Percentiles rank a stretch among this genome's conserved stretches.
These are phyloP conservation scores for Aspidiotus rigidus DNA, from an alignment of 2,888 invertebrate species.

Conservation along the genomic window DNA sequence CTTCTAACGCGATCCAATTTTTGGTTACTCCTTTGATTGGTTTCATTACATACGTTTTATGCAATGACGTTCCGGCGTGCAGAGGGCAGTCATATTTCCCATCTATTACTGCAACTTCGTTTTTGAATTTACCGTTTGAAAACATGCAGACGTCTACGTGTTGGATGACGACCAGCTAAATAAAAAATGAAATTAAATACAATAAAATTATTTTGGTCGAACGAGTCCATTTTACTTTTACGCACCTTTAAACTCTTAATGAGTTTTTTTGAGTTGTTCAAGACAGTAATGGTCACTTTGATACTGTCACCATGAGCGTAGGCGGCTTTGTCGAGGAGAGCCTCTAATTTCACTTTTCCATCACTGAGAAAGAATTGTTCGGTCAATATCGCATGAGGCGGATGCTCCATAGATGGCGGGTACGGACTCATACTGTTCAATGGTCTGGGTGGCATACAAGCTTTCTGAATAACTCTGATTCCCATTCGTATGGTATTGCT, in stretches of 20 bases:
- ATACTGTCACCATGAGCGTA: slow-evolving; percentile 77
- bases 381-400: slow-evolving; percentile 62
- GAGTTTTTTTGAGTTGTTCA: slow-evolving; percentile 74
- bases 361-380: slow-evolving; percentile 80
- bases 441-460: slow-evolving; percentile 41
- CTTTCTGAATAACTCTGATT: slow-evolving; percentile 67
- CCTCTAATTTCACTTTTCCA: slow-evolving; percentile 64
- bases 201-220: too few relatives aligned
- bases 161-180: slow-evolving; percentile 71
- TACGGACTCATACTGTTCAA: slow-evolving; percentile 23
- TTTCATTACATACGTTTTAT: slow-evolving; percentile 56
- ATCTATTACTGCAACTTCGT: slow-evolving; percentile 65
- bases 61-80: slow-evolving; percentile 51
- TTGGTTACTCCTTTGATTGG: slow-evolving; percentile 72
- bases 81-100: slow-evolving; percentile 57
- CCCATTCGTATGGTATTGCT: slow-evolving; percentile 76
- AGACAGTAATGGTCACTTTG: slow-evolving; percentile 60
- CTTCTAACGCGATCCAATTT: slow-evolving; percentile 86
- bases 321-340: slow-evolving; percentile 68
- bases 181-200: background rate
- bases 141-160: slow-evolving; percentile 92
- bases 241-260: slow-evolving; percentile 71
- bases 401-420: slow-evolving; percentile 38
- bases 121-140: slow-evolving; percentile 88
- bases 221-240: background rate